A percentile compares a stretch with the other conserved stretches of the same genome.
These are phyloP conservation scores for Daboia siamensis DNA, from an alignment of 2,113 vertebrate species.

Conservation along the genomic window DNA sequence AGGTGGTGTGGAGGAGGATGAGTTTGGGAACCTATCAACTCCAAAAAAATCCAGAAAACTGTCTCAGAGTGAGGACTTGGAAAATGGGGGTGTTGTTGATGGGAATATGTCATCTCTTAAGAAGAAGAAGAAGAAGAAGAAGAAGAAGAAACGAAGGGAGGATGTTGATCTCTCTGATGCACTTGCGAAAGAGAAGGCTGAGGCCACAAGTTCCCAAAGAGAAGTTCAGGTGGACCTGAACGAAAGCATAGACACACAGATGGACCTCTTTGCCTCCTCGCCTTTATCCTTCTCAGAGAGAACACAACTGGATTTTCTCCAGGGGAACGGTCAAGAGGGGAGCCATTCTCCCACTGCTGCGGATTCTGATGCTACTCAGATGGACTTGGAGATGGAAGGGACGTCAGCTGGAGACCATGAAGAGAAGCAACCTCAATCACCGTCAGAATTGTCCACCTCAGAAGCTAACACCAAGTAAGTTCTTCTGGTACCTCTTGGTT, in stretches of 20 bases:
- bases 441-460: not conserved
- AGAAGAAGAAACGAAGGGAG: constrained; percentile 9
- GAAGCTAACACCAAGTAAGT: not conserved
- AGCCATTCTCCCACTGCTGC: fast-evolving
- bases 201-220: fast-evolving
- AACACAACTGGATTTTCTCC: not conserved
- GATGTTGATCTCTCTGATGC: not conserved
- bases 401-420: fast-evolving
- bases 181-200: fast-evolving
- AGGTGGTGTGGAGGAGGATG: not conserved
- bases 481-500: not conserved
- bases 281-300: not conserved
- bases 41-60: not conserved
- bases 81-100: fast-evolving
- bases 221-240: fast-evolving
- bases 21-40: not conserved
- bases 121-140: constrained; percentile 39
- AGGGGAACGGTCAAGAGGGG: not conserved
- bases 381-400: not conserved
- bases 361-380: fast-evolving
- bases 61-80: not conserved
- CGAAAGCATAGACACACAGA: fast-evolving
- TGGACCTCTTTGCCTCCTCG: fast-evolving
- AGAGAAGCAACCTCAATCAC: fast-evolving
- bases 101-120: not conserved